These are phyloP conservation scores for Brachyopa scutellaris DNA, from an alignment of 2,888 invertebrate species.

Conservation along the genomic window DNA sequence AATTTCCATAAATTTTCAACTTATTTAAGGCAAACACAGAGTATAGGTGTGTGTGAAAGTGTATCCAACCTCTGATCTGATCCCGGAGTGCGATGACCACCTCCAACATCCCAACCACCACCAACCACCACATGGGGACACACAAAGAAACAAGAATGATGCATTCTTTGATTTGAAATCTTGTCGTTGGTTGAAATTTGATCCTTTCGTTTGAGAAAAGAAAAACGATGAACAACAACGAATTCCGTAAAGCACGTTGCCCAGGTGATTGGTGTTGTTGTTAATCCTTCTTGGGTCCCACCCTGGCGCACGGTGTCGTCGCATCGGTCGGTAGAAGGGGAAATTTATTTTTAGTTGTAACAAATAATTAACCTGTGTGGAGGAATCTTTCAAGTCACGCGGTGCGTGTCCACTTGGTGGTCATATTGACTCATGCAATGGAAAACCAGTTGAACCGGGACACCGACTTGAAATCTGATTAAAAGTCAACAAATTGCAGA, in stretches of 20 bases:
- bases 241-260: constrained; percentile 71
- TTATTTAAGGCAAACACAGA: constrained; percentile 22
- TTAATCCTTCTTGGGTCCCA: constrained; percentile 59
- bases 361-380: constrained; percentile 71
- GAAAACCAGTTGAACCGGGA: constrained; percentile 63
- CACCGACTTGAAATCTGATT: constrained; percentile 59
- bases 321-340: not conserved
- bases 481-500: constrained; percentile 59
- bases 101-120: constrained; percentile 40
- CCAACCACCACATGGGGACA: constrained; percentile 15
- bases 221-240: constrained; percentile 63
- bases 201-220: constrained; percentile 67
- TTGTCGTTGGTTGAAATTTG: constrained; percentile 70
- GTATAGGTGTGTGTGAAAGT: constrained; percentile 25
- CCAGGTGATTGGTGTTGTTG: constrained; percentile 70
- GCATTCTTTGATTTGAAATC: constrained; percentile 72
- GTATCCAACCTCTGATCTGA: constrained; percentile 49
- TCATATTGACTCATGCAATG: constrained; percentile 58
- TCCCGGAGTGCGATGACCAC: constrained; percentile 63
- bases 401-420: constrained; percentile 65
- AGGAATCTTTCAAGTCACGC: constrained; percentile 69
- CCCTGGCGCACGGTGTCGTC: constrained; percentile 15
- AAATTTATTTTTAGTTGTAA: constrained; percentile 70
- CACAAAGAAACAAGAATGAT: constrained; percentile 64
- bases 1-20: constrained; percentile 63